phyloP scores from a whole-genome alignment of 2,888 invertebrate genomes.

The Portevinia maculata region DNA sequence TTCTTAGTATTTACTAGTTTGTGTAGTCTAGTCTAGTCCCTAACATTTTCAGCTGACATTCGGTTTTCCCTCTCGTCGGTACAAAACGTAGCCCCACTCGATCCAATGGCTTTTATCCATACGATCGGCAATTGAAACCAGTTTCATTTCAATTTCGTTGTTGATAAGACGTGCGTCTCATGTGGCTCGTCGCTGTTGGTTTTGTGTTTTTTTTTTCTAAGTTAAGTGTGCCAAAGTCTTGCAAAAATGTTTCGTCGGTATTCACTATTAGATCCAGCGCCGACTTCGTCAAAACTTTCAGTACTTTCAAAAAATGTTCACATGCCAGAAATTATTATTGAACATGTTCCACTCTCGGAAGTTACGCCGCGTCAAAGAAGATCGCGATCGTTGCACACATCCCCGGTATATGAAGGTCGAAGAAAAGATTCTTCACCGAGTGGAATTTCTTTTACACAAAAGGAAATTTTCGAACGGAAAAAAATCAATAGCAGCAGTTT shows the following conservation, averaged over 20 bases:
- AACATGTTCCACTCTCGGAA: constrained; percentile 76
- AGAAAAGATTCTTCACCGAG: constrained; percentile 77
- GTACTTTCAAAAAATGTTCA: constrained; percentile 76
- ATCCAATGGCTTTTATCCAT: constrained; percentile 24
- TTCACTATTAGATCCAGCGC: constrained; percentile 81
- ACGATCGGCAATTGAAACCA: constrained; percentile 38
- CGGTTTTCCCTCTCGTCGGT: constrained; percentile 21
- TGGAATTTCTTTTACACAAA: constrained; percentile 42
- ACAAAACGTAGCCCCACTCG: constrained; percentile 27
- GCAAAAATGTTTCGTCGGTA: constrained; percentile 81
- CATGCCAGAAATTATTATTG: constrained; percentile 74
- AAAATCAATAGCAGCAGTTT: constrained; percentile 4
- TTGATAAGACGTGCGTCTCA: constrained; percentile 49
- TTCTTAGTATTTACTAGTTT: constrained; percentile 17
- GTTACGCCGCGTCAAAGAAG: constrained; percentile 77
- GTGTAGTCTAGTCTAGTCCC: background rate
- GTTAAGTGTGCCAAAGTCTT: background rate
- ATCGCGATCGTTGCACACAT: constrained; percentile 81
- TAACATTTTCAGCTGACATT: constrained; percentile 45
- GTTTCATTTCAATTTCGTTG: constrained; percentile 60
- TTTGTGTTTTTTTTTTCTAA: constrained; percentile 36
- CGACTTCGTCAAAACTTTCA: constrained; percentile 78
- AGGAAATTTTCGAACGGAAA: constrained; percentile 24
- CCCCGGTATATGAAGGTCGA: constrained; percentile 80
- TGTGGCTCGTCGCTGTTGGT: constrained; percentile 12